Evolutionary conservation across 2,797 vertebrate genomes (phyloP), one percentile per base, ranked within the genome.

Genomic region (Antrozous pallidus): DNA sequence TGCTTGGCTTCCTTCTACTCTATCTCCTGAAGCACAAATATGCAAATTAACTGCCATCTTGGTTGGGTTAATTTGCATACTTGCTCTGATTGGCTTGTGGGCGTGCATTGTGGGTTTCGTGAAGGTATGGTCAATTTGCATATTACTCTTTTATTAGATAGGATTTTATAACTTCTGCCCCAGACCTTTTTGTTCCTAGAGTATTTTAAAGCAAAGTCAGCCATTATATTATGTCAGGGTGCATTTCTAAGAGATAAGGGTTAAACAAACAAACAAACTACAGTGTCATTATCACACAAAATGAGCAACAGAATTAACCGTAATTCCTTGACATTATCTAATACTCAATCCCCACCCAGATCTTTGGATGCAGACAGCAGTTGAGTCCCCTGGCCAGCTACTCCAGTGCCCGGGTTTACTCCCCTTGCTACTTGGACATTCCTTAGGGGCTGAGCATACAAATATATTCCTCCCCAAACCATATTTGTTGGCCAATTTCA

Each of bases 161-260:
- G n/a, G n/a, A n/a, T 42, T 42, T 65, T 47, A 74, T n/a, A 85
- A 77, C 61, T 75, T 82, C 54, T 40, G 40, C 42, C 63, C 42
- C 6, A 74, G 69, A 90, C 85, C 45, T 47, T 84, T 61, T 49
- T 45, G 63, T 56, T 82, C 75, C 33, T 69, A 49, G 38, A 91
- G 28, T 54, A 70, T 77, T 87, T 95, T 42, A 83, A 94, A 94
- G 36, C 28, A 88, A 85, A 79, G 31, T n/a, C 36, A 81, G 28
- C 28, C 51, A 54, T 77, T 26, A 16, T 42, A 70, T 84, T 40
- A 31, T 54, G 18, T 90, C 40, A 70, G 6, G 16, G 17, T 14
- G 17, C 2, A 28, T 10, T 3, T 73, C 51, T 91, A 45, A 26
- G 63, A 93, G 40, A 65, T n/a, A 84, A 88, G 36, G 10, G 22